These are phyloP conservation scores for Proterorhinus semilunaris DNA, from an alignment of 2,113 vertebrate genomes.

Conservation along the genomic window DNA sequence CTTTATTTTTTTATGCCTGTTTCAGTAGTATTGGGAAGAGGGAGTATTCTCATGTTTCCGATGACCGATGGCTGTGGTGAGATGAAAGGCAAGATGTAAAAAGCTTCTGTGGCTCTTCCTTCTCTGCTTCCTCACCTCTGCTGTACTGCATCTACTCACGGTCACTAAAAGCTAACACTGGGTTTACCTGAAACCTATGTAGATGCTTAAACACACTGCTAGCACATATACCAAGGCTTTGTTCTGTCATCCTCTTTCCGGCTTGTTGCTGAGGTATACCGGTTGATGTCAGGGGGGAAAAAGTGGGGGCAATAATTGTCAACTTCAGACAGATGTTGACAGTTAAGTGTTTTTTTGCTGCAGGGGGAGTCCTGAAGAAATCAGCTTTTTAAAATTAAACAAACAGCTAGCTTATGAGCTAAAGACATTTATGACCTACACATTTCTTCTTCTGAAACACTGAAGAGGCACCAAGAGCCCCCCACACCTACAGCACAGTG, in stretches of 20 bases:
- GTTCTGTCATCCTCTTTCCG: neutral
- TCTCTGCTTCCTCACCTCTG: slow-evolving; percentile 31
- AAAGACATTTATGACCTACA: too few species aligned
- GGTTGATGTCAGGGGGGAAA: too few species aligned
- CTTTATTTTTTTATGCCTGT: slow-evolving; percentile 39
- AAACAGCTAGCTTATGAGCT: too few species aligned
- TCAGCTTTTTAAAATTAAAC: too few species aligned
- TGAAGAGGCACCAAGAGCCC: too few species aligned
- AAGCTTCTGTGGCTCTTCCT: slow-evolving; percentile 39
- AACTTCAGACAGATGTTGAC: too few species aligned
- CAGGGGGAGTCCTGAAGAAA: too few species aligned
- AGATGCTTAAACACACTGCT: slow-evolving; percentile 15
- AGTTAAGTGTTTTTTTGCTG: too few species aligned
- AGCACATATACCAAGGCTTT: slow-evolving; percentile 11
- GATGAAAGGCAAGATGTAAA: slow-evolving; percentile 64
- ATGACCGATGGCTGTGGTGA: slow-evolving; percentile 62
- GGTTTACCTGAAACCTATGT: slow-evolving; percentile 15
- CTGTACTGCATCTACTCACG: slow-evolving; percentile 37
- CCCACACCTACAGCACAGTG: too few species aligned
- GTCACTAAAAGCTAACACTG: slow-evolving; percentile 34
- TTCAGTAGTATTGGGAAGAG: slow-evolving; percentile 43
- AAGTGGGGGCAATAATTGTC: too few species aligned
- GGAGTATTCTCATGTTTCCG: slow-evolving; percentile 55
- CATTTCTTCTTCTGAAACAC: too few species aligned
- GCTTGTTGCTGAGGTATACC: slow-evolving; percentile 10